Conservation (phyloP, 2,888 invertebrate genomes). For the Agelastica alni region DNA sequence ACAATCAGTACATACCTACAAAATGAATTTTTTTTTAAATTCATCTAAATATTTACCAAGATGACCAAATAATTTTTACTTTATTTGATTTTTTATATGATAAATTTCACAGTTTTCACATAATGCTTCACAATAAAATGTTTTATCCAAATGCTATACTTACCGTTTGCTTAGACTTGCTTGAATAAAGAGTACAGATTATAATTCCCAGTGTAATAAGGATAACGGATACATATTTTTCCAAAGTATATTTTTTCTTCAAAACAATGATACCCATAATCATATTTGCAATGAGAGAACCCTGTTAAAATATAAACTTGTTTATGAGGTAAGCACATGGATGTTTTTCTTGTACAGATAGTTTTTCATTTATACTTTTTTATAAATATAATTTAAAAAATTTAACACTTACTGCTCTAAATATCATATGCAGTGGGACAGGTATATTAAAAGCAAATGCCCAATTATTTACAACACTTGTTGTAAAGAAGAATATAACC, state of each 20-base stretch:
- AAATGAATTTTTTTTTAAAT: not conserved
- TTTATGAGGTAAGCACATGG: no score
- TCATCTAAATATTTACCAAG: not conserved
- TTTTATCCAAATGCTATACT: no score
- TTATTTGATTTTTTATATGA: no score
- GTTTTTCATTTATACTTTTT: no score
- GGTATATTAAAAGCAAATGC: slow-evolving; percentile 96
- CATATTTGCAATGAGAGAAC: slow-evolving; percentile 96
- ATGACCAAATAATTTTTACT: no score
- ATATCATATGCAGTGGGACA: slow-evolving; percentile 98
- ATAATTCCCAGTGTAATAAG: slow-evolving; percentile 94
- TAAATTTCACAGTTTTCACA: no score
- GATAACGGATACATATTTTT: slow-evolving; percentile 88
- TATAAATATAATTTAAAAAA: no score
- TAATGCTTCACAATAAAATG: no score
- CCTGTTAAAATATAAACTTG: no score
- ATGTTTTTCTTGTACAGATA: no score
- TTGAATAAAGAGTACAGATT: slow-evolving; percentile 87
- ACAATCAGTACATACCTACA: slow-evolving; percentile 43
- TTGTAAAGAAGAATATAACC: slow-evolving; percentile 88
- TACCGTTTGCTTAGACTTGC: slow-evolving; percentile 57
- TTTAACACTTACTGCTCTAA: slow-evolving; percentile 85
- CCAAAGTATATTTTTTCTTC: slow-evolving; percentile 76
- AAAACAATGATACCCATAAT: slow-evolving; percentile 90
- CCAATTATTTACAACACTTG: slow-evolving; percentile 92